Conservation (phyloP, 2,797 vertebrate genomes). For the Takifugu rubripes region DNA sequence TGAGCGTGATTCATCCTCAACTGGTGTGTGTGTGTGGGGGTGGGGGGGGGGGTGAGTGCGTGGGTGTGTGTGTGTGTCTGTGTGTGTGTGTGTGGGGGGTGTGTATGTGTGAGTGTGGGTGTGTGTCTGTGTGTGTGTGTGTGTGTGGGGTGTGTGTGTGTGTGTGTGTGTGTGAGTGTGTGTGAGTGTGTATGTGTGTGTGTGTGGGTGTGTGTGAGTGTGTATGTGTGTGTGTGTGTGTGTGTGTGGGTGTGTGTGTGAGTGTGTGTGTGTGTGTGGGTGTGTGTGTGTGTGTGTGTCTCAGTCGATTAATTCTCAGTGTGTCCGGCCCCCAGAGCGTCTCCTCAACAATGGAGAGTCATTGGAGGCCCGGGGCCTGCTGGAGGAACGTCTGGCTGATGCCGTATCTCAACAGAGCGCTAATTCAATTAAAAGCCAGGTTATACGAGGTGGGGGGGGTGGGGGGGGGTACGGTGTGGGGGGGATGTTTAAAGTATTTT, state of each 20-base stretch:
- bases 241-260: too few species aligned
- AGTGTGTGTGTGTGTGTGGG: background rate
- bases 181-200: conserved; percentile 6
- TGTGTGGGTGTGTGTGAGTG: background rate
- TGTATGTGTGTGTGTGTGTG: background rate
- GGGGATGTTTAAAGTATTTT: background rate
- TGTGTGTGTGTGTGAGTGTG: background rate
- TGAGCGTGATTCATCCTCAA: conserved; percentile 2
- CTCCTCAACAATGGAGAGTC: conserved; percentile 50
- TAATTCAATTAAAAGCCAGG: conserved; percentile 63
- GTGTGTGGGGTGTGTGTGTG: background rate
- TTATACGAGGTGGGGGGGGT: conserved; percentile 5
- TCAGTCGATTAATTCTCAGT: conserved; percentile 49
- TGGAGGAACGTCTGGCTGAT: conserved; percentile 40
- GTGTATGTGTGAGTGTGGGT: background rate
- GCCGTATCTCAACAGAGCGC: conserved; percentile 44
- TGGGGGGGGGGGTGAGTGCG: conserved; percentile 12
- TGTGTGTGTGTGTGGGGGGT: background rate
- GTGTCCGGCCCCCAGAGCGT: conserved; percentile 44
- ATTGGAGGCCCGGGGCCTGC: conserved; percentile 41
- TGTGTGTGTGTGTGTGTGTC: background rate
- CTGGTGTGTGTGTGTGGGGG: background rate
- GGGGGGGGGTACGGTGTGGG: background rate
- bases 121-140: too few species aligned
- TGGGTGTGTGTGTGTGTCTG: background rate